phyloP scores from a whole-genome alignment of 2,113 vertebrate genomes.

The Catharus bicknelli region DNA sequence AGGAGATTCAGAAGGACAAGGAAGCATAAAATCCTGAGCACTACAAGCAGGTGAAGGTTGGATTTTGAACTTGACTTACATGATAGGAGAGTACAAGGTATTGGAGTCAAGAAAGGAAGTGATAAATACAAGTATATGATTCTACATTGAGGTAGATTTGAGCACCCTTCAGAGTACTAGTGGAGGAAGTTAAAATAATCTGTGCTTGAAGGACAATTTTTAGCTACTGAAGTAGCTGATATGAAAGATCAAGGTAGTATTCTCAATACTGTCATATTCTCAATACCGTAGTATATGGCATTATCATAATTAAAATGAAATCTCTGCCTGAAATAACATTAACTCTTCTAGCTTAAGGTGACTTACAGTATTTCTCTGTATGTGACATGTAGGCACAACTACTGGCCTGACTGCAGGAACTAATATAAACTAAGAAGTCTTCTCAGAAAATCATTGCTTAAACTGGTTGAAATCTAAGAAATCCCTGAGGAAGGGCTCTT shows the following conservation, averaged over 20 bases:
- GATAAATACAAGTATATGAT: background rate
- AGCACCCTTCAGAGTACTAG: background rate
- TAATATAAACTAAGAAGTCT: background rate
- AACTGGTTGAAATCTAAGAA: background rate
- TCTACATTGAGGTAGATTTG: background rate
- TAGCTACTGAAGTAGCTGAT: background rate
- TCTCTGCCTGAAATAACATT: background rate
- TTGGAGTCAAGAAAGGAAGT: background rate
- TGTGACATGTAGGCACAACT: background rate
- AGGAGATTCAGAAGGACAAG: background rate
- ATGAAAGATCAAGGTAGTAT: background rate
- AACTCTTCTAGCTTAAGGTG: background rate
- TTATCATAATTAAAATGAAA: background rate
- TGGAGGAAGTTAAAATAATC: background rate
- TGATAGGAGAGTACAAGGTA: background rate
- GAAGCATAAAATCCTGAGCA: background rate
- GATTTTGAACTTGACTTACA: background rate
- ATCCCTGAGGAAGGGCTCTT: background rate
- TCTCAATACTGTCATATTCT: background rate
- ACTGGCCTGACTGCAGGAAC: background rate
- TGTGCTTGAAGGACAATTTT: background rate
- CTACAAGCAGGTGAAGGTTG: background rate
- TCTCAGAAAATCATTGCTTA: background rate
- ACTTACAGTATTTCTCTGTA: background rate
- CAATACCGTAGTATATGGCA: background rate